Evolutionary conservation across 2,797 vertebrate genomes (phyloP).

Genomic region (Pteropus rufus): DNA sequence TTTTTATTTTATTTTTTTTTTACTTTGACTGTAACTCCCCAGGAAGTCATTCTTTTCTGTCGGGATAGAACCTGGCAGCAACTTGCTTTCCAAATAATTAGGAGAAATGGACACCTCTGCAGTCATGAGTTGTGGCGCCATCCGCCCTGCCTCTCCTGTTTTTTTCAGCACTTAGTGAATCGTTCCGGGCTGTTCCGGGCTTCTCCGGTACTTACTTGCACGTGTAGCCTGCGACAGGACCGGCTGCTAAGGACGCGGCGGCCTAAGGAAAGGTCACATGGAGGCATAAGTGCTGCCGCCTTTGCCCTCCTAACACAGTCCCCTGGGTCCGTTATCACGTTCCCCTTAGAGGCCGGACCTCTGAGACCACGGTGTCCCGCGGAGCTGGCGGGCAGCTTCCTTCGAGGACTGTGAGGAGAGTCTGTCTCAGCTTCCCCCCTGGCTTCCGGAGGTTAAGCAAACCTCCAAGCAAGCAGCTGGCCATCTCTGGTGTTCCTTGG

Average conservation of each 20-base stretch:
- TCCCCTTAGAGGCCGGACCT: background rate
- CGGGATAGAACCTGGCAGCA: background rate
- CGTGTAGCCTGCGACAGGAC: accelerated
- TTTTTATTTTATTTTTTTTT: no score
- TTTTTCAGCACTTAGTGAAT: background rate
- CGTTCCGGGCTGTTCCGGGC: background rate
- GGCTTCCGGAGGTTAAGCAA: background rate
- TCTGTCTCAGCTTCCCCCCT: no score
- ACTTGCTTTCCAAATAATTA: background rate
- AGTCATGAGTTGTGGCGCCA: background rate
- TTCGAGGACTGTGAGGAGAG: accelerated
- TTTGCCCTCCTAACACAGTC: accelerated
- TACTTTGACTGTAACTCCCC: accelerated
- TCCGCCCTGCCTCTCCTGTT: background rate
- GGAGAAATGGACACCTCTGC: background rate
- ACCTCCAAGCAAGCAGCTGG: no score
- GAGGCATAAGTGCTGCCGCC: background rate
- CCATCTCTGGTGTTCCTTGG: accelerated
- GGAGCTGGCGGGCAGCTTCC: accelerated
- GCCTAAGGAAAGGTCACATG: accelerated
- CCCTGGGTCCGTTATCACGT: accelerated
- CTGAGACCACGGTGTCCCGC: background rate
- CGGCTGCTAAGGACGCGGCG: background rate
- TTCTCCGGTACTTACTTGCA: accelerated
- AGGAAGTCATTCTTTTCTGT: background rate